Base-by-base conservation (phyloP, 2,888 invertebrate genomes). In the Troides helena region DNA sequence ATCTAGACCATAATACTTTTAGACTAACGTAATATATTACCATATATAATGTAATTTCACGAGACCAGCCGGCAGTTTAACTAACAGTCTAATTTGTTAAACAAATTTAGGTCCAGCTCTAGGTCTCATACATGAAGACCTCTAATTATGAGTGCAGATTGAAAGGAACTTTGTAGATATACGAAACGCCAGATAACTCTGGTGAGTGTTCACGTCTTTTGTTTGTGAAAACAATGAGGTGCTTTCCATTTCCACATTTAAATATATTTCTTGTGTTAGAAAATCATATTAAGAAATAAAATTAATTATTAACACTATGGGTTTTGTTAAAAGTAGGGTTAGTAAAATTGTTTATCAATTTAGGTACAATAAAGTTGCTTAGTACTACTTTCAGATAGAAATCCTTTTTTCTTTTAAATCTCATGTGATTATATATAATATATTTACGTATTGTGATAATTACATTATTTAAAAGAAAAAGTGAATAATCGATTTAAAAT, bases 51-150 rank as follows among this genome's bases (percentile, higher is more conserved):
- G 60, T 66, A 60, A 60, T 66, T 66, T n/a, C 66, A 66, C 50
- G 50, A 36, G 36, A 53, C 66, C 66, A 46, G n/a, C 3, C 36
- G 46, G 59, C n/a, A 66, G 60, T 53, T 63, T 61, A 71, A 67
- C 57, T 60, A 46, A 67, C 53, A 62, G 68, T 67, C 65, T 65
- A 70, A 71, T 72, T 68, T 66, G 66, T 62, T 68, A 50, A 46
- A 66, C 50, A 66, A 66, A 66, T 61, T 68, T 59, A 46, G 62
- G 68, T 63, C 65, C 65, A 71, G 69, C 62, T 69, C 60, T 53
- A 12, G 46, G 59, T 58, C 68, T 58, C 66, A 18, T 53, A 53
- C 12, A 53, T 70, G 70, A 62, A 71, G 68, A 69, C 71, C 66
- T 69, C 63, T 61, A n/a, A 50, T 39, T 64, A 56, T 56, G 39